Evolutionary conservation across 2,888 invertebrate species (phyloP), one percentile per base, ranked within the genome.

Genomic region (Drosophila nr. fundita): DNA sequence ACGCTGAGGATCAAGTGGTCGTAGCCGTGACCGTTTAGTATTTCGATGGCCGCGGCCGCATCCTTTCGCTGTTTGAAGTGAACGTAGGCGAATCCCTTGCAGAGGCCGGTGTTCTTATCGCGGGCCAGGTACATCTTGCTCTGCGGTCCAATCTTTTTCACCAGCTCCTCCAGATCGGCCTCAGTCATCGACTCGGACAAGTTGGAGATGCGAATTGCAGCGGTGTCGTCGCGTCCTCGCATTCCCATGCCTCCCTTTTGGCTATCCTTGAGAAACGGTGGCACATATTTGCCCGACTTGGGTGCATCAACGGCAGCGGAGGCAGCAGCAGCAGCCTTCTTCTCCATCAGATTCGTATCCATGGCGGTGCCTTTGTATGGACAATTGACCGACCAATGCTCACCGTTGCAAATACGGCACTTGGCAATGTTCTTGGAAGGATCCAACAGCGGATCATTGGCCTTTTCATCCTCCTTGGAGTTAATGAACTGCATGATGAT

Each of bases 371-470:
- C 98, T 94, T 98, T 99, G 95, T 98, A 99, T 0, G 99, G 99
- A 94, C 99, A 99, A 91, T 97, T 97, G 48, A 98, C 96, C 42
- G 99, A 99, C 99, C 99, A 99, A 94, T 99, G 99, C 92, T 99
- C 99, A 61, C 99, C 98, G 90, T 96, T 96, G 93, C 98, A 98
- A 72, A 96, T 97, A 93, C 98, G 95, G 91, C 98, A 98, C 92
- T 97, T 97, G 78, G 85, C 94, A 93, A 94, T 90, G 77, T 94
- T 95, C 94, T 98, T 97, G 48, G 98, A 94, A 90, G 98, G 97
- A 90, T 97, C 96, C 62, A 98, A 93, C 3, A 96, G 95, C 86
- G 96, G 96, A 87, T 98, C 98, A 89, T 97, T 98, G 52, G 96
- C 95, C 74, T 97, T 97, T 78, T 97, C 96, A 89, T 98, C 97